Conservation (phyloP, 1,140 invertebrate species). For the Sycophila sp. region DNA sequence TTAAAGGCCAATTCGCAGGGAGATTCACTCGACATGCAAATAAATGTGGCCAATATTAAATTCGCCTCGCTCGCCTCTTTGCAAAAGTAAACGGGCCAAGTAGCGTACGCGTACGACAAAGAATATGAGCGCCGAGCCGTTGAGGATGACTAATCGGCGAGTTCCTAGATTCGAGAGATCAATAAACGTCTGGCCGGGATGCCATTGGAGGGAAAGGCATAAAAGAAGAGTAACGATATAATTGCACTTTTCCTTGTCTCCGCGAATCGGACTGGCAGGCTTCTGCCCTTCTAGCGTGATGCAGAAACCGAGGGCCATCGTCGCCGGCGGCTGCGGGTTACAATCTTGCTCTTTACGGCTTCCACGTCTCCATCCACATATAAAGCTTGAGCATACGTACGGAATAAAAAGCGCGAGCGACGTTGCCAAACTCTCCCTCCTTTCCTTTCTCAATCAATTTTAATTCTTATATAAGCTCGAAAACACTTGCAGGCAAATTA, state of each 20-base stretch:
- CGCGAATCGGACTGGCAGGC: not conserved
- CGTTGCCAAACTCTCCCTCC: not conserved
- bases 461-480: too few relatives aligned
- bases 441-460: too few relatives aligned
- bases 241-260: slow-evolving; percentile 43
- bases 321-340: not conserved
- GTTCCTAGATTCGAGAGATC: slow-evolving; percentile 39
- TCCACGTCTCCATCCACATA: slow-evolving; percentile 1
- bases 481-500: too few relatives aligned
- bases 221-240: slow-evolving; percentile 45
- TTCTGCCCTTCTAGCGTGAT: not conserved
- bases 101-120: slow-evolving; percentile 9
- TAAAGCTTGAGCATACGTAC: slow-evolving; percentile 11
- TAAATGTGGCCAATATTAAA: too few relatives aligned
- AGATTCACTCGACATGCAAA: slow-evolving; percentile 9
- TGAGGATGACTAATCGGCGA: slow-evolving; percentile 47
- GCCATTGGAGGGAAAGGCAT: slow-evolving; percentile 39
- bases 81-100: not conserved
- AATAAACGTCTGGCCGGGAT: slow-evolving; percentile 37
- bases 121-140: slow-evolving; percentile 42
- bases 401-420: not conserved
- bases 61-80: not conserved
- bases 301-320: not conserved
- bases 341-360: slow-evolving; percentile 24
- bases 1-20: slow-evolving; percentile 33